Base-by-base conservation (phyloP, 2,797 vertebrate genomes). In the Protonibea diacanthus region DNA sequence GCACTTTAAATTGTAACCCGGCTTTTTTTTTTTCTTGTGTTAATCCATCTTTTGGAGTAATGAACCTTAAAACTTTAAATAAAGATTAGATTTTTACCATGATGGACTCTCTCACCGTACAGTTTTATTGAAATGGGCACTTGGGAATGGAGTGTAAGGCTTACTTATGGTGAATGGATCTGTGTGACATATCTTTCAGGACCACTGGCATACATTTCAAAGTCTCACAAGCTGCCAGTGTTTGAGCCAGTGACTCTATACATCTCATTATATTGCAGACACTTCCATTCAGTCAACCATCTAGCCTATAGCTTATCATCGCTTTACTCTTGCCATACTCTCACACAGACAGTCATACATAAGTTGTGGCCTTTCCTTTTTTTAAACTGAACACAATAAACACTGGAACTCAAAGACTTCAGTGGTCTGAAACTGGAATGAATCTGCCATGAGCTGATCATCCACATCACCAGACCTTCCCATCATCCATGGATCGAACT, bases 21-120 rank as follows among this genome's bases (percentile, higher is more conserved):
- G 66, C 71, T 75, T 88, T 80, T 82, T 84, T 82, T 84, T 88
- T 75, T 82, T 81, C 61, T 80, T 87, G 69, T 88, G 84, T 89
- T 84, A 77, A 71, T 85, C 61, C 76, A 78, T 89, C 78, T 88
- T 93, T 90, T 94, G 77, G 76, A 91, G 33, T 82, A 83, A 91
- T 90, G 81, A 86, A 78, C 78, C 78, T 87, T 84, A 90, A 87
- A 90, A 88, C 79, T 88, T 94, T 88, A 93, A 96, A 96, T 96
- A 96, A 96, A 96, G 94, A 91, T 91, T 94, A 88, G 89, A 91
- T 91, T 93, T 94, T 93, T 94, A 94, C 92, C 84, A 91, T 87
- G 74, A 91, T 60, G 38, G 47, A 70, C 59, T 90, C 77, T 91
- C 66, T 92, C 87, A 86, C 71, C 64, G 78, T 89, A 90, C 82